Evolutionary conservation across 2,888 invertebrate species (phyloP), one percentile per base, ranked within the genome.

Genomic region (Osmoderma eremita): DNA sequence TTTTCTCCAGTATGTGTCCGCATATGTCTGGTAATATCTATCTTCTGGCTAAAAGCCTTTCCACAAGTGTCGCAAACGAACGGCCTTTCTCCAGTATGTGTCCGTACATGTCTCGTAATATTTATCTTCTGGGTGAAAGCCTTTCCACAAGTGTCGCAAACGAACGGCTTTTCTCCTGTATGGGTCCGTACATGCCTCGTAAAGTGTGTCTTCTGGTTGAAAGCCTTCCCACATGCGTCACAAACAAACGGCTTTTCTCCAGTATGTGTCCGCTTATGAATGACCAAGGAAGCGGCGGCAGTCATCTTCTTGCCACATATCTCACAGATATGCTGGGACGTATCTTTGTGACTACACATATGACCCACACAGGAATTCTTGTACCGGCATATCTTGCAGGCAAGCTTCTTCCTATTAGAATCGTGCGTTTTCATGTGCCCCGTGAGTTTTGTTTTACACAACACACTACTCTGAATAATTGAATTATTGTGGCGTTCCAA

Each of bases 321-420:
- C 0, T 81, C 79, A 63, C 82, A 82, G 12, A 76, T 67, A n/a
- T 50, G n/a, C 30, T 30, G 8, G n/a, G n/a, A 41, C 30, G 30
- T 30, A 42, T 61, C 69, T 12, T 63, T 65, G n/a, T 69, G 69
- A 5, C 49, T 63, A 0, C 61, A 67, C 15, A 61, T 58, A 51
- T 74, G 73, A 2, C 67, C 42, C 6, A 67, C 63, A 53, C 53
- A 69, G 1, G 69, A 15, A 17, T 5, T 68, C 24, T 69, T 70
- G 3, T 63, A 50, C 2, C 65, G 67, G 18, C 73, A 73, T 3
- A 70, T 42, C n/a, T 71, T 67, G 45, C 74, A 74, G 53, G 70
- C 48, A 42, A 36, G 42, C n/a, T 68, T 58, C 17, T 53, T 66
- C 63, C 63, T 68, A 12, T 48, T 18, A 10, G 65, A 58, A 39